Percentiles rank a stretch among this genome's conserved stretches.
These are phyloP conservation scores for Petroica traversi DNA, from an alignment of 2,113 vertebrate genomes.

Conservation along the genomic window DNA sequence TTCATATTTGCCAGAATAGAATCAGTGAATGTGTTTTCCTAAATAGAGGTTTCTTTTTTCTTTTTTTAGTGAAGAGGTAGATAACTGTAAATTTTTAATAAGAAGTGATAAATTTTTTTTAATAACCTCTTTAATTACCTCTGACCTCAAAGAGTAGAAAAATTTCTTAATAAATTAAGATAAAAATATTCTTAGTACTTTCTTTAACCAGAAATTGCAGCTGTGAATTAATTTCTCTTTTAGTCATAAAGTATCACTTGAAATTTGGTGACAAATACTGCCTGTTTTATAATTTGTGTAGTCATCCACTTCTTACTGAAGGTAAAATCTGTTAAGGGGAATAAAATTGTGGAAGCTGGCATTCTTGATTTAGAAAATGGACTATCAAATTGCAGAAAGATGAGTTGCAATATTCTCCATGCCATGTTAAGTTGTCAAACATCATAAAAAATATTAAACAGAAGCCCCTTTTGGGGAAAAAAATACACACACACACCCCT, in stretches of 20 bases:
- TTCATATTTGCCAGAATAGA: neutral
- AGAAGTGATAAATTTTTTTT: neutral
- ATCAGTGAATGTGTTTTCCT: neutral
- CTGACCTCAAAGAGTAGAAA: neutral
- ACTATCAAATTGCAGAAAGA: neutral
- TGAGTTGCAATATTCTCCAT: neutral
- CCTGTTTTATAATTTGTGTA: neutral
- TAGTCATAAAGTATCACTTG: neutral
- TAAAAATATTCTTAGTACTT: neutral
- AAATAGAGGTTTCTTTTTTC: neutral
- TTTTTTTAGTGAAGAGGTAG: neutral
- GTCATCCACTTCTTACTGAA: neutral
- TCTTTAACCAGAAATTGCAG: neutral
- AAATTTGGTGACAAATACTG: neutral
- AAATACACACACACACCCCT: accelerated
- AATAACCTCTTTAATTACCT: neutral
- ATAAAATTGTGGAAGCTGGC: neutral
- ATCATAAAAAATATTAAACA: neutral
- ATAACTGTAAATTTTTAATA: neutral
- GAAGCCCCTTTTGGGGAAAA: neutral
- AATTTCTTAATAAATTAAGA: neutral
- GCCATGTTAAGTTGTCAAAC: neutral
- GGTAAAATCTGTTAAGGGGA: neutral
- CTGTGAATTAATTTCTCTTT: neutral
- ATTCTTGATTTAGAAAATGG: neutral